Evolutionary conservation across 2,888 invertebrate species (phyloP).

Genomic region (Aphodius sticticus): DNA sequence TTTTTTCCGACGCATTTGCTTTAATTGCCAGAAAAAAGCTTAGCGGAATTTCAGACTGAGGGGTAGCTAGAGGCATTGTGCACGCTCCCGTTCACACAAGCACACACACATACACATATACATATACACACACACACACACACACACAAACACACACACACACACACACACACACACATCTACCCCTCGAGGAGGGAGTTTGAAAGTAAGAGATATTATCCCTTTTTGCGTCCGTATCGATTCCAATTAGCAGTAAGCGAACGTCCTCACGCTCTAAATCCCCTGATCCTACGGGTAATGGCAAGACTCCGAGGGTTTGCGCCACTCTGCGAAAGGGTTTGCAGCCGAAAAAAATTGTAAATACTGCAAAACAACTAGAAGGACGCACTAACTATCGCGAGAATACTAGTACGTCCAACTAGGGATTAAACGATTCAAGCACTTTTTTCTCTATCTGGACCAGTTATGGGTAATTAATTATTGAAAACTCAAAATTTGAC

Average conservation of each 20-base stretch:
- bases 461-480: too few relatives aligned
- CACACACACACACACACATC: neutral
- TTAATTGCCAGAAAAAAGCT: neutral
- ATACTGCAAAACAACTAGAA: neutral
- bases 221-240: neutral
- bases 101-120: too few relatives aligned
- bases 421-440: too few relatives aligned
- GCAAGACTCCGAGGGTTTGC: neutral
- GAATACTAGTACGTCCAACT: too few relatives aligned
- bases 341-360: neutral
- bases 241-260: neutral
- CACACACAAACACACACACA: neutral
- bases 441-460: too few relatives aligned
- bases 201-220: conserved; percentile 4
- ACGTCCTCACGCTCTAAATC: conserved; percentile 4
- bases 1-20: conserved; percentile 4
- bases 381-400: too few relatives aligned
- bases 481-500: too few relatives aligned
- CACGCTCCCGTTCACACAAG: neutral
- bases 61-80: neutral
- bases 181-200: neutral
- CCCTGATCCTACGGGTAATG: neutral
- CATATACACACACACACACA: neutral
- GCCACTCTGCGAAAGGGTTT: neutral
- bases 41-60: neutral